phyloP scores from a whole-genome alignment of 2,888 invertebrate species.

The Trichogramma dendrolimi region DNA sequence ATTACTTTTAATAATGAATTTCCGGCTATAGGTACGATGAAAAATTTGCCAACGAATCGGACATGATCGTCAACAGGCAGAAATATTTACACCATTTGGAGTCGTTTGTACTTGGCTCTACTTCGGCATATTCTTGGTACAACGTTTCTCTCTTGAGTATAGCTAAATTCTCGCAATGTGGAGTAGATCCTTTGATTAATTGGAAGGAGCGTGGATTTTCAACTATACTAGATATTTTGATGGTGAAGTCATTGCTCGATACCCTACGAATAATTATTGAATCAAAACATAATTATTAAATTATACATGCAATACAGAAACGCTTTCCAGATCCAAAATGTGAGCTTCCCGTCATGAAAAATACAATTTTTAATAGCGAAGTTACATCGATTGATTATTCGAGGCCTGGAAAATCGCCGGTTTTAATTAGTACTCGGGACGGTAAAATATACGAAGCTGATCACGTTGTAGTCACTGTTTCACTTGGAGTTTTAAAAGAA shows the following conservation, averaged over 20 bases:
- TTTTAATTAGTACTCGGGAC: slow-evolving; percentile 52
- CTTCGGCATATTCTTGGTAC: slow-evolving; percentile 24
- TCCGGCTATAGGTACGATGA: slow-evolving; percentile 24
- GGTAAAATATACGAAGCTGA: slow-evolving; percentile 57
- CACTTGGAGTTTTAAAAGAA: slow-evolving; percentile 68
- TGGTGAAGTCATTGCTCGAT: slow-evolving; percentile 31
- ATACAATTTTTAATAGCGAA: slow-evolving; percentile 39
- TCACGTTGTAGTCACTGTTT: slow-evolving; percentile 65
- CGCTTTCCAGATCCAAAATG: slow-evolving; percentile 36
- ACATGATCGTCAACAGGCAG: slow-evolving; percentile 21
- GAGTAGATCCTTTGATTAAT: slow-evolving; percentile 32
- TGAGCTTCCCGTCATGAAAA: slow-evolving; percentile 41
- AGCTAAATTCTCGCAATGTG: not conserved
- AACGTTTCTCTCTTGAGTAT: slow-evolving; percentile 4
- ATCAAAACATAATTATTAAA: not conserved
- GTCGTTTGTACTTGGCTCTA: slow-evolving; percentile 8
- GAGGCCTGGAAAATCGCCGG: slow-evolving; percentile 20
- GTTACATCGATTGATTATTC: slow-evolving; percentile 39
- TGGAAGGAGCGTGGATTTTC: slow-evolving; percentile 43
- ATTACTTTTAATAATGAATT: not conserved
- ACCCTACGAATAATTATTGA: too few species aligned
- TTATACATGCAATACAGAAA: slow-evolving; percentile 5
- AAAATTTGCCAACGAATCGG: slow-evolving; percentile 29
- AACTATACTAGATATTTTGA: slow-evolving; percentile 40
- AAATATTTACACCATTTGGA: slow-evolving; percentile 27